Base-by-base conservation (phyloP, 37 sponge, comb jelly and placozoan genomes). In the Agelas oroides region DNA sequence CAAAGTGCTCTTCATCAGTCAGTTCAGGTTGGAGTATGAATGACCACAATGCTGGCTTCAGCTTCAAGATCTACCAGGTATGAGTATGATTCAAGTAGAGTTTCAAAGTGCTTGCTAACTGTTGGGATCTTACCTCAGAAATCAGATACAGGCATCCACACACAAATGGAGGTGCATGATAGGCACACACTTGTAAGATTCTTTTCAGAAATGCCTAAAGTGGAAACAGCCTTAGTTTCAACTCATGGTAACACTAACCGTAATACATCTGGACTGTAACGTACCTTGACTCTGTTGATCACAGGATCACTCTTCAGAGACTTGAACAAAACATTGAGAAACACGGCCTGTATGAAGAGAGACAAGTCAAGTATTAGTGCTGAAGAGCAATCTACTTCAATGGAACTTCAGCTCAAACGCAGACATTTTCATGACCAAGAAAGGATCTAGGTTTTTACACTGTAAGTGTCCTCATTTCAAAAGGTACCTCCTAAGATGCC, bases 301-400 rank as follows among this genome's bases (percentile, higher is more conserved):
- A 71, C 77, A 23, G 95, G 87, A 78, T 99, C 99, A 84, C 76
- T 82, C 89, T 93, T 97, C 53, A 97, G 40, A n/a, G 97, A 89
- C 81, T 97, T 95, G 87, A 88, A 99, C 72, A 99, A 55, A 1
- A 99, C 77, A 79, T 99, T 99, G 53, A 99, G 90, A 61, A 99
- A 97, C 70, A 99, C 82, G 8, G 94, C 86, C 92, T 97, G 62
- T 32, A 81, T n/a, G n/a, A n/a, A n/a, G n/a, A 30, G 19, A 53
- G 2, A 0, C 15, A 58, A 34, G n/a, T 5, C 38, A 77, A 5
- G 16, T 12, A 75, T 28, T 83, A 23, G 65, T 65, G 27, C 25
- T 13, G 16, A 65, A 20, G 23, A 65, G 25, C 16, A 23, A 23
- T 65, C 23, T n/a, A n/a, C n/a, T n/a, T n/a, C n/a, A n/a, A n/a